Evolutionary conservation across 2,113 vertebrate species (phyloP).

Genomic region (Columbina picui): DNA sequence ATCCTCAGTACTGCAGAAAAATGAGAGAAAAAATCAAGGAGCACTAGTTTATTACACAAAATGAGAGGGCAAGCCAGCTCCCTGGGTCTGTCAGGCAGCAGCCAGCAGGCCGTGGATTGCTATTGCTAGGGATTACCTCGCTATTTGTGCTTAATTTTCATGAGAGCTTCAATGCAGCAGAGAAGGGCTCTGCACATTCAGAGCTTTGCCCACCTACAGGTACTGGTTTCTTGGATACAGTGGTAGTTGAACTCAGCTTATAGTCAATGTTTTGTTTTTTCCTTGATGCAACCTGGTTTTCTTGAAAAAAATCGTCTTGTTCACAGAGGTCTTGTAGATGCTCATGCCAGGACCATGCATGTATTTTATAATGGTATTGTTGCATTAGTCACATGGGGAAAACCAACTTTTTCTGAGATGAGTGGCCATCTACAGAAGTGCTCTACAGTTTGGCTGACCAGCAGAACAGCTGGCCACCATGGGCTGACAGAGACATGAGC

Average conservation of each 20-base stretch:
- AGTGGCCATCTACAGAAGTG: background rate
- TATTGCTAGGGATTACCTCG: background rate
- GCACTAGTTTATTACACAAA: background rate
- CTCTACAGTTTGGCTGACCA: background rate
- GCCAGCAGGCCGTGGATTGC: fast-evolving
- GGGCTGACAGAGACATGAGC: fast-evolving
- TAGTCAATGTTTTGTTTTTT: background rate
- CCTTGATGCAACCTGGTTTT: background rate
- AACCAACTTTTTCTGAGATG: background rate
- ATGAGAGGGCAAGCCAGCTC: background rate
- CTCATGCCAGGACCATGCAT: fast-evolving
- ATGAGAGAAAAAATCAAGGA: background rate
- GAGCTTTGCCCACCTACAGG: background rate
- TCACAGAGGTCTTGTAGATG: background rate
- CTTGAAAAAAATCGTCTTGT: background rate
- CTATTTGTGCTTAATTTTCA: background rate
- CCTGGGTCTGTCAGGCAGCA: background rate
- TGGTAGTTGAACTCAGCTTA: background rate
- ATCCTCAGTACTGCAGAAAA: background rate
- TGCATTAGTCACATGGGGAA: background rate
- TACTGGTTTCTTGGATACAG: fast-evolving
- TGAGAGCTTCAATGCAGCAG: background rate
- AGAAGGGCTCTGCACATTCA: fast-evolving
- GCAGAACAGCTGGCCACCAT: background rate
- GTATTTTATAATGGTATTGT: background rate